phyloP scores from a whole-genome alignment of 2,113 vertebrate species.

The Bubo bubo region DNA sequence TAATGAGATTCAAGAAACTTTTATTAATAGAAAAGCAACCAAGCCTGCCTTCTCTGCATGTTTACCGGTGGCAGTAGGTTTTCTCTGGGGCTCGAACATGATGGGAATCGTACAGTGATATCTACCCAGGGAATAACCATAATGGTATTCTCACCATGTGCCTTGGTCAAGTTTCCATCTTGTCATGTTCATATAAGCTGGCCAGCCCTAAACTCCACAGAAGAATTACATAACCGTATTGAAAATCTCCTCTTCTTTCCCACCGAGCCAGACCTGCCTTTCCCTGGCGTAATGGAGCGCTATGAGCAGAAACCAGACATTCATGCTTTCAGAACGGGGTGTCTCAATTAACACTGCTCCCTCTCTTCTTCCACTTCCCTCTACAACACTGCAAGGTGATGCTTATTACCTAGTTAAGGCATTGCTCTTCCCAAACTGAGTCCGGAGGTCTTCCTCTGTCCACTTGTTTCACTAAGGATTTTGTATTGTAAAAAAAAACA shows the following conservation, averaged over 20 bases:
- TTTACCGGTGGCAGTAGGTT: not conserved
- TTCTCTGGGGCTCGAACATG: not conserved
- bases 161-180: not conserved
- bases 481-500: not conserved
- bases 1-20: not conserved
- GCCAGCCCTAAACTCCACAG: not conserved
- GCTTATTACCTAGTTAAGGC: not conserved
- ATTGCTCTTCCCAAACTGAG: not conserved
- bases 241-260: not conserved
- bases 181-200: not conserved
- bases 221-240: not conserved
- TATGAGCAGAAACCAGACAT: not conserved
- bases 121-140: not conserved
- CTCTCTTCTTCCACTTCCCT: not conserved
- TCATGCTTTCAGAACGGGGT: not conserved
- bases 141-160: not conserved
- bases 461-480: not conserved
- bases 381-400: not conserved
- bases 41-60: not conserved
- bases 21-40: not conserved
- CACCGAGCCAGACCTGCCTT: fast-evolving
- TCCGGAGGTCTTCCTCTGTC: not conserved
- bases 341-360: fast-evolving
- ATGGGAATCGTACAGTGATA: fast-evolving
- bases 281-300: not conserved